These are phyloP conservation scores for Oreochromis spilurus DNA, from an alignment of 2,113 vertebrate species.

Conservation along the genomic window DNA sequence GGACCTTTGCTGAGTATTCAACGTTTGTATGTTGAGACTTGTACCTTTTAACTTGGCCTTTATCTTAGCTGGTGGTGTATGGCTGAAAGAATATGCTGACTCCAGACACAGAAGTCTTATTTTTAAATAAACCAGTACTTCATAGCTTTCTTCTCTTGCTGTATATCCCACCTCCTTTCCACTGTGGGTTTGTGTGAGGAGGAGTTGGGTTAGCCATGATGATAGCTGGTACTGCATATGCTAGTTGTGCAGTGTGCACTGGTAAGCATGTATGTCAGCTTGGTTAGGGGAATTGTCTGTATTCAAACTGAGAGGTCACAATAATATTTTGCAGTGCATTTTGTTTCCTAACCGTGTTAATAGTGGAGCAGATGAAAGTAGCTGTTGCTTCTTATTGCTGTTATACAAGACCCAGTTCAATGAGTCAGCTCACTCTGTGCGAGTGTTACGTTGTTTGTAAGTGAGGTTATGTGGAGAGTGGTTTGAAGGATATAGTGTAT, in stretches of 20 bases:
- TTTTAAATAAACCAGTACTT: background rate
- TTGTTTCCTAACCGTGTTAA: background rate
- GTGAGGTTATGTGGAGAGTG: slow-evolving; percentile 18
- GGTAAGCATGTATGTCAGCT: accelerated
- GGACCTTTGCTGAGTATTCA: background rate
- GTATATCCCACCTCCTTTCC: background rate
- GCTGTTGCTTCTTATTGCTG: background rate
- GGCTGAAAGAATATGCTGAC: background rate
- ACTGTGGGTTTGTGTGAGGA: background rate
- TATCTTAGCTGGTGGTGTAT: background rate
- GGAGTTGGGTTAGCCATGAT: background rate
- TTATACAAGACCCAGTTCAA: background rate
- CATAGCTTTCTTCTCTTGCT: background rate
- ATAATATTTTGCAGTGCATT: background rate
- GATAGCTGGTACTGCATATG: background rate
- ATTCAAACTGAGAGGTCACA: background rate
- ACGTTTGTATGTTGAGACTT: background rate
- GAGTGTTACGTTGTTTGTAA: background rate
- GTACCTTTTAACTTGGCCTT: background rate
- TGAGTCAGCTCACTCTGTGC: background rate
- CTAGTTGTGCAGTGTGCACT: background rate
- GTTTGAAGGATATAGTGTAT: slow-evolving; percentile 21
- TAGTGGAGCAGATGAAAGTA: background rate
- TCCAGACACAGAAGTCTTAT: background rate
- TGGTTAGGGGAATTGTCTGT: background rate